Evolutionary conservation across 2,797 vertebrate species (phyloP).

Genomic region (Siniperca undulata): DNA sequence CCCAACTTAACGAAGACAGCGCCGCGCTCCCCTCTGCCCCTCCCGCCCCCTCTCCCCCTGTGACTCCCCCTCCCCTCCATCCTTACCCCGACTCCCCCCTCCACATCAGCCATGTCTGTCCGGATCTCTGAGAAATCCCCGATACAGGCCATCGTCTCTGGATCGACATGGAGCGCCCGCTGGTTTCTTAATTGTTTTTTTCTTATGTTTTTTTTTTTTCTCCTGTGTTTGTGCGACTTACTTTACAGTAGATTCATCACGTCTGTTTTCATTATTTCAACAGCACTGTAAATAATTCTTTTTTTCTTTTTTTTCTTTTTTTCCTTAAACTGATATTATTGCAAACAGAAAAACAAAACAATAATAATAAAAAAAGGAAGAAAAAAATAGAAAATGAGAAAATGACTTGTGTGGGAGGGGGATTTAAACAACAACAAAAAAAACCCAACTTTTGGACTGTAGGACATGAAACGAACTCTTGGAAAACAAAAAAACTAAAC

Average conservation of each 20-base stretch:
- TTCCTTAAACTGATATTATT: constrained; percentile 86
- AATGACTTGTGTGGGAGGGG: constrained; percentile 88
- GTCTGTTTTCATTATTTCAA: constrained; percentile 98
- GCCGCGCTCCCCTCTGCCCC: constrained; percentile 57
- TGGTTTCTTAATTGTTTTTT: constrained; percentile 66
- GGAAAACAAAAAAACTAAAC: constrained; percentile 79
- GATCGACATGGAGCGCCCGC: constrained; percentile 90
- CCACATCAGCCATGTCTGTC: constrained; percentile 88
- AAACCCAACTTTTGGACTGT: constrained; percentile 88
- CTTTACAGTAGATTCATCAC: constrained; percentile 98
- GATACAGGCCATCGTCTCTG: constrained; percentile 85
- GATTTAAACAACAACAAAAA: constrained; percentile 43
- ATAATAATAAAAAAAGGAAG: constrained; percentile 90
- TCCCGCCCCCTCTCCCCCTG: constrained; percentile 19
- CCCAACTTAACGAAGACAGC: constrained; percentile 93
- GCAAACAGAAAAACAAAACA: constrained; percentile 87
- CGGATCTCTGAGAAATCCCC: constrained; percentile 85
- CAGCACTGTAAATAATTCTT: constrained; percentile 95
- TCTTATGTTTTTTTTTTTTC: constrained; percentile 56
- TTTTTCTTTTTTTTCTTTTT: constrained; percentile 69
- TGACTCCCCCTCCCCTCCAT: constrained; percentile 72
- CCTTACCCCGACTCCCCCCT: constrained; percentile 66
- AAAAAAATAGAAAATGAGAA: constrained; percentile 87
- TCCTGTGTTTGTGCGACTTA: constrained; percentile 96
- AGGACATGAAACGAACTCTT: constrained; percentile 89